phyloP scores from a whole-genome alignment of 2,113 vertebrate species.

The Camelus dromedarius region DNA sequence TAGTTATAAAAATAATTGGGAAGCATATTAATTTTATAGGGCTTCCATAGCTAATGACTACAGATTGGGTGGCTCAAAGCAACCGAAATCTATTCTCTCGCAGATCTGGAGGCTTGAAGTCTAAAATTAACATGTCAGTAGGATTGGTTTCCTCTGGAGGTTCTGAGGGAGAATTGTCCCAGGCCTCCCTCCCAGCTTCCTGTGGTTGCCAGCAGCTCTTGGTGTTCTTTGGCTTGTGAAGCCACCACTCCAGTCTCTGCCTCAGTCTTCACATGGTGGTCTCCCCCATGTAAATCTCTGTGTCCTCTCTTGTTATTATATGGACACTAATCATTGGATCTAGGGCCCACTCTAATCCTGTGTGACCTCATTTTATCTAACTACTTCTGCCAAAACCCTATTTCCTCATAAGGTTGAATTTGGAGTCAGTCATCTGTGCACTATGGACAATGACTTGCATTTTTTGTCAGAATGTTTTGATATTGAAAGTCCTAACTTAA shows the following conservation, averaged over 20 bases:
- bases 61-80: background rate
- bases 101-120: background rate
- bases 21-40: background rate
- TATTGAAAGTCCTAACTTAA: background rate
- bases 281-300: background rate
- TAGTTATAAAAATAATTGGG: background rate
- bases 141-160: background rate
- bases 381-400: background rate
- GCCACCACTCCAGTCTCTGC: background rate
- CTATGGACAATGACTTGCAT: background rate
- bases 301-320: background rate
- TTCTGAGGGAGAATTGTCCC: background rate
- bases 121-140: background rate
- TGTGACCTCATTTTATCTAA: background rate
- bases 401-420: background rate
- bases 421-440: background rate
- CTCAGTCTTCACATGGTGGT: background rate
- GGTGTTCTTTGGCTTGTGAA: background rate
- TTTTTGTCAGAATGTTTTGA: background rate
- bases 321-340: background rate
- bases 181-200: background rate
- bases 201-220: accelerated
- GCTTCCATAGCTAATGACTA: background rate
- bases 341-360: background rate
- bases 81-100: background rate